Percentiles rank a stretch among this genome's conserved stretches.
These are phyloP conservation scores for Pomatorhinus ruficollis DNA, from an alignment of 2,113 vertebrate species.

Conservation along the genomic window DNA sequence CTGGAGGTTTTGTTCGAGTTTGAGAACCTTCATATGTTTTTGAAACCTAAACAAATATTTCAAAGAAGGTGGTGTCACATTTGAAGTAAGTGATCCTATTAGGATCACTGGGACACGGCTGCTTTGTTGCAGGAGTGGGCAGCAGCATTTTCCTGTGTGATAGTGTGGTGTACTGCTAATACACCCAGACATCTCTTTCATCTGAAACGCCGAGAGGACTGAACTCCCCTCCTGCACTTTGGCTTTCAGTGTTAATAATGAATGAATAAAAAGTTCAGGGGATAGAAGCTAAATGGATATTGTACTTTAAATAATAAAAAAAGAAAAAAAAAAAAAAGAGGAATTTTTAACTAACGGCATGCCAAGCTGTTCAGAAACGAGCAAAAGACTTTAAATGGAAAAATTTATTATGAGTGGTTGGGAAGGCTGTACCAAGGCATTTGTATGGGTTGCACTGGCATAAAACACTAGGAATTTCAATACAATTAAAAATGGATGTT, in stretches of 20 bases:
- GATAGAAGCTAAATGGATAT: conserved; percentile 72
- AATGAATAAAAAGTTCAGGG: conserved; percentile 76
- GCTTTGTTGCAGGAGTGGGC: conserved; percentile 68
- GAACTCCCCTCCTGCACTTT: conserved; percentile 73
- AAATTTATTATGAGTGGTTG: background rate
- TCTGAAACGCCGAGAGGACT: conserved; percentile 66
- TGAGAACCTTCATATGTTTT: conserved; percentile 73
- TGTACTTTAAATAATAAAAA: conserved; percentile 57
- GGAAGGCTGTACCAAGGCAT: background rate
- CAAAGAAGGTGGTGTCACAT: conserved; percentile 77
- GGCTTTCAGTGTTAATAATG: conserved; percentile 77
- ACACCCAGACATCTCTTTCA: conserved; percentile 75
- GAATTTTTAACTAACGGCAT: conserved; percentile 64
- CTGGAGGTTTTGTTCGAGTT: conserved; percentile 74
- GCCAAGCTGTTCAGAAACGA: conserved; percentile 1
- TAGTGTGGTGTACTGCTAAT: conserved; percentile 68
- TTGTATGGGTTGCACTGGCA: background rate
- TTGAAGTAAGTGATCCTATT: conserved; percentile 80
- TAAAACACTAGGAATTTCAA: background rate
- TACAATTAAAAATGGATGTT: background rate
- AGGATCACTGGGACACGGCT: conserved; percentile 49
- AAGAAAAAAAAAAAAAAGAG: conserved; percentile 34
- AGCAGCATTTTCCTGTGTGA: conserved; percentile 62
- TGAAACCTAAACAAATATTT: conserved; percentile 80
- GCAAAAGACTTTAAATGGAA: background rate